Evolutionary conservation across 2,888 invertebrate species (phyloP), one percentile per base, ranked within the genome.

Genomic region (Thecophora atra): DNA sequence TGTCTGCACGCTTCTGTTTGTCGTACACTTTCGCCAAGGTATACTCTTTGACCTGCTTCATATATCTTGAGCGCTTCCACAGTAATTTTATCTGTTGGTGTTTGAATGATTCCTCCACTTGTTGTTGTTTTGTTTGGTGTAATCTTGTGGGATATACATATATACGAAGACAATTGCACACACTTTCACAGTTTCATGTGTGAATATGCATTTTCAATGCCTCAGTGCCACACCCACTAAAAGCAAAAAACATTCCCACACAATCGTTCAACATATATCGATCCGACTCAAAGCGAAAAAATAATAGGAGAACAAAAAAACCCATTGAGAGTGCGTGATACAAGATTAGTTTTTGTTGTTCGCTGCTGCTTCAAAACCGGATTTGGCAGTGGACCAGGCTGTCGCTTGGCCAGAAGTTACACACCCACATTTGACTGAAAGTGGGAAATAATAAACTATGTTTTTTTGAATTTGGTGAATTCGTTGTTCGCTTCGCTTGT

Each of bases 181-280:
- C n/a, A n/a, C n/a, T n/a, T n/a, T n/a, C n/a, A 26, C 2, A 58
- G 24, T 17, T 37, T 1, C 6, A 24, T 13, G 28, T 60, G 5
- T 60, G 30, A 8, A 0, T 5, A n/a, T 60, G 60, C 8, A 58
- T 21, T 56, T 21, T 21, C 67, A 42, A 60, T 69, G 52, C 54
- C 66, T 62, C 37, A 69, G 42, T 75, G 72, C 70, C 75, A 72
- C 75, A 72, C 73, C 75, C 71, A 75, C 72, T 66, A 68, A 73
- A 71, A 72, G 70, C 54, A 67, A 67, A 70, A 64, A 30, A 51
- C 15, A 30, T 70, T 21, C 19, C 2, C 2, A 15, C 17, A 17
- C 42, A 51, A 15, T 51, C 51, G n/a, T 51, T 17, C 8, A 15
- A 15, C 64, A 21, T 44, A 44, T 44, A 58, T 65, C 54, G 64